phyloP scores from a whole-genome alignment of 1,140 invertebrate genomes.

The Diuraphis noxia region DNA sequence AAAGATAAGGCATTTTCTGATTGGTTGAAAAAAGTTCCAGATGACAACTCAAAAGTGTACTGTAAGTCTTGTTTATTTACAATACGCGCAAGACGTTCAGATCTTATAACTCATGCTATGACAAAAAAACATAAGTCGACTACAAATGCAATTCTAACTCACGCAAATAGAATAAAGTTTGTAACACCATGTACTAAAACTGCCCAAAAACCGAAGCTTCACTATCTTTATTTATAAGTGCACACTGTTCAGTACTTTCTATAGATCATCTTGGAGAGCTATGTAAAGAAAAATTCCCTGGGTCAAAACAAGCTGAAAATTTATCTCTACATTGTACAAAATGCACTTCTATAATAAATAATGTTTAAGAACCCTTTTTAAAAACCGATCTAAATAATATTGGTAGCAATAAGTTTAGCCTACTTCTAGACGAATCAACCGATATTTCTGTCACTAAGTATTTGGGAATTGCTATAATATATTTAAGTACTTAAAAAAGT shows the following conservation, averaged over 20 bases:
- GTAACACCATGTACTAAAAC: not conserved
- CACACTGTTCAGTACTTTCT: not conserved
- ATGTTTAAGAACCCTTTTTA: not conserved
- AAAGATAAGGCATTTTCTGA: too few species aligned
- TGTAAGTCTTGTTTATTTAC: not conserved
- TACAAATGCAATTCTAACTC: too few species aligned
- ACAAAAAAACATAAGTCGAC: too few species aligned
- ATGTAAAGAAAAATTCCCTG: not conserved
- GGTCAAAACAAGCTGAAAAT: not conserved
- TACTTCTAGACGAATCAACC: not conserved
- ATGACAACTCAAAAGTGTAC: not conserved
- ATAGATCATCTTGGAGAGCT: not conserved
- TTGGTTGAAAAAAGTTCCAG: too few species aligned
- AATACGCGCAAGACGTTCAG: not conserved
- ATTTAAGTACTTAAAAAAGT: not conserved
- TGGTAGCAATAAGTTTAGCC: not conserved
- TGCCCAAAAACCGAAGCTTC: not conserved
- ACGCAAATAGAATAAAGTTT: too few species aligned
- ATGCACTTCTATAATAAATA: not conserved
- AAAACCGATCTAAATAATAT: not conserved
- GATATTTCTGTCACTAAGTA: not conserved
- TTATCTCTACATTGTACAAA: not conserved
- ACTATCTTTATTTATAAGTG: not conserved
- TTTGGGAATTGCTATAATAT: not conserved
- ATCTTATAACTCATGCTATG: not conserved